A percentile compares a stretch with the other conserved stretches of the same genome.
Evolutionary conservation across 2,113 vertebrate species (phyloP).

Genomic region (Glaucidium brasilianum): DNA sequence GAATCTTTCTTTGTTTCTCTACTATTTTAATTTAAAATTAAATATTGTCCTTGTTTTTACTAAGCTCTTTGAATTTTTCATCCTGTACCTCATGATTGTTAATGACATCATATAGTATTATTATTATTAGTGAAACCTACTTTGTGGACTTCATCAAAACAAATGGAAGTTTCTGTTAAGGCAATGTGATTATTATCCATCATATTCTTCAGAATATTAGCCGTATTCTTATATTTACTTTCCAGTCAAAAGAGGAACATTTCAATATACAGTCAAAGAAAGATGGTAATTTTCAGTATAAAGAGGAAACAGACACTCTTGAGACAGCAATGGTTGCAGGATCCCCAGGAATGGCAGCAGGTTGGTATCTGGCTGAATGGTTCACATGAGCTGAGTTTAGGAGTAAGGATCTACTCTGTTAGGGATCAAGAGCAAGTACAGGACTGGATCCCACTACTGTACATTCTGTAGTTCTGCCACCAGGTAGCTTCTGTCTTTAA

Average conservation of each 20-base stretch:
- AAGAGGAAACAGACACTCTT: not conserved
- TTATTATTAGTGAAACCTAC: not conserved
- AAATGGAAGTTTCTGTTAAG: not conserved
- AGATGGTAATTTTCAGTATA: not conserved
- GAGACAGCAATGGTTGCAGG: not conserved
- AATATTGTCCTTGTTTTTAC: not conserved
- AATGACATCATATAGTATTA: not conserved
- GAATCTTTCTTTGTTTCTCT: not conserved
- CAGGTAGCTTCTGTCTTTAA: not conserved
- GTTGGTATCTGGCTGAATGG: not conserved
- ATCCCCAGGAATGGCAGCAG: not conserved
- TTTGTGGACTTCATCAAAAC: not conserved
- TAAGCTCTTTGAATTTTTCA: not conserved
- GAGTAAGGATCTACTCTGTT: not conserved
- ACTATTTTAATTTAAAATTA: not conserved
- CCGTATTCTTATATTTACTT: not conserved
- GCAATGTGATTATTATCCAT: not conserved
- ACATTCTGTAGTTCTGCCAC: not conserved
- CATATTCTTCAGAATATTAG: not conserved
- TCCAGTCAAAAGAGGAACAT: not conserved
- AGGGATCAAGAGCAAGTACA: not conserved
- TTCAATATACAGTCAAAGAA: not conserved
- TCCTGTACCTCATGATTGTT: not conserved
- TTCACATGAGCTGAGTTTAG: not conserved
- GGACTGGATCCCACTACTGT: not conserved